Base-by-base conservation (phyloP, 2,888 invertebrate species). In the Minunthozetes semirufus region DNA sequence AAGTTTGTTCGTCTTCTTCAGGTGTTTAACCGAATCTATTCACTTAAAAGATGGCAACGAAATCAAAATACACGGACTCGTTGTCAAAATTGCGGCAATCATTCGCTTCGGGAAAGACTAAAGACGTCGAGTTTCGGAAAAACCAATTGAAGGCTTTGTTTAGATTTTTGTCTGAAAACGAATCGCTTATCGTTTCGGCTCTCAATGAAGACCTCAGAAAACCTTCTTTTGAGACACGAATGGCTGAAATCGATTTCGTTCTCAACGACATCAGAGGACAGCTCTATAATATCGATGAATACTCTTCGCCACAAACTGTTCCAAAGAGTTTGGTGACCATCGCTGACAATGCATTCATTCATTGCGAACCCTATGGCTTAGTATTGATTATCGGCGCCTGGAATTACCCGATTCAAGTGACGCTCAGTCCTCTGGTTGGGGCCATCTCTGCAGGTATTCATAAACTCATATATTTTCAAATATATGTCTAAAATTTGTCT, bases 351-450 rank as follows among this genome's bases (percentile, higher is more conserved):
- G 80, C 83, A 6, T 84, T 82, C 78, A 82, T 86, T 59, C 80
- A 81, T 70, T 89, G 90, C 78, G 95, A 98, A 80, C 98, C 98
- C 6, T 76, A 76, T 61, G 98, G 98, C 38, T 93, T 97, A 25
- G 91, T 90, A 2, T 86, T 99, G 6, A 82, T 87, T 63, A 83
- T 86, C 42, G 83, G 85, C 0, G 84, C 86, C 0, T 86, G 86
- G 86, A 86, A 86, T 80, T 87, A 86, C 78, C 86, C 86, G 0
- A 77, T 86, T 48, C 82, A 82, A 74, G 79, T 86, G 2, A 79
- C 81, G 0, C 71, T 85, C 0, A 76, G 80, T 38, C 85, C 85
- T 0, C 75, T 85, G 1, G 80, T 84, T 70, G 92, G 93, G 0
- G 96, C 96, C 0, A 88, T 98, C 74, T 92, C 95, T 0, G 94